Evolutionary conservation across 2,888 invertebrate genomes (phyloP).

Genomic region (Petrolisthes cinctipes): DNA sequence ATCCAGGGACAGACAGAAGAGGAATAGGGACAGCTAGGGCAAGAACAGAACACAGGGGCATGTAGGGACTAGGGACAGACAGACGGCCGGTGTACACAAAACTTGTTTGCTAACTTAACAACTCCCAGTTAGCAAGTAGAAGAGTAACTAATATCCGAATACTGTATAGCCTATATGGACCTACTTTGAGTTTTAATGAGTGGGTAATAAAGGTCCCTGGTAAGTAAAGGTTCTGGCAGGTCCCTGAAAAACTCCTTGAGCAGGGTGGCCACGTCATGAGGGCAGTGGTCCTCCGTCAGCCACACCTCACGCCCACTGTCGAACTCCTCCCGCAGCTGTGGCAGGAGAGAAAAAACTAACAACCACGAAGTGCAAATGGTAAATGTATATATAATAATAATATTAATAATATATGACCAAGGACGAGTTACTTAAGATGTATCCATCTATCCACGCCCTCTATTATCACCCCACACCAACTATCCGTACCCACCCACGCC

Average conservation of each 20-base stretch:
- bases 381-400: too few relatives aligned
- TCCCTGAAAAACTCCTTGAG: conserved; percentile 94
- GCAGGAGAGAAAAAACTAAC: neutral
- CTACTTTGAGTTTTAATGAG: conserved; percentile 75
- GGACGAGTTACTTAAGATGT: too few relatives aligned
- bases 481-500: neutral
- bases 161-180: neutral
- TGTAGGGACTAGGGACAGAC: neutral
- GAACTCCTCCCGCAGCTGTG: conserved; percentile 88
- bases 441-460: neutral
- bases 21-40: neutral
- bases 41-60: neutral
- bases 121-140: too few relatives aligned
- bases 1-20: neutral
- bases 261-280: conserved; percentile 92
- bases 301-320: conserved; percentile 80
- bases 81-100: neutral
- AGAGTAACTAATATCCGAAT: too few relatives aligned
- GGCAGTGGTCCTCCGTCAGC: conserved; percentile 84
- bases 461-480: neutral
- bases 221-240: conserved; percentile 90
- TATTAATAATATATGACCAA: too few relatives aligned
- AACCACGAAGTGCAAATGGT: too few relatives aligned
- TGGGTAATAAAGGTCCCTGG: conserved; percentile 87
- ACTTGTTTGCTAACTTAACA: too few relatives aligned